Percentiles rank a stretch among this genome's conserved stretches.
phyloP scores from a whole-genome alignment of 2,797 vertebrate species.

The Sebastes melanostomus region DNA sequence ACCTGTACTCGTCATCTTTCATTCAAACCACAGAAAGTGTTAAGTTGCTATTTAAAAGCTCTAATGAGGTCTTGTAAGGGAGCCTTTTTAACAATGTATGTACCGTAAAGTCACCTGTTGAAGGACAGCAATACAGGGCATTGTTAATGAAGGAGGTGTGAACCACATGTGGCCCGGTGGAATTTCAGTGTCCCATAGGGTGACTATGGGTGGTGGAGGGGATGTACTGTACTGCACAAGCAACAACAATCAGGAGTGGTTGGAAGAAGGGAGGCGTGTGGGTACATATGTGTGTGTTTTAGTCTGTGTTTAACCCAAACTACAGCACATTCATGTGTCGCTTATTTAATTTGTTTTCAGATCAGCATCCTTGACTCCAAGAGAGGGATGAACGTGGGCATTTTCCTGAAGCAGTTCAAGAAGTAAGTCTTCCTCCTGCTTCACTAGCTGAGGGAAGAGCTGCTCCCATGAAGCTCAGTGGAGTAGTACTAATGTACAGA shows the following conservation, averaged over 20 bases:
- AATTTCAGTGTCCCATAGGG: constrained; percentile 51
- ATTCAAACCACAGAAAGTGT: constrained; percentile 13
- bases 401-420: constrained; percentile 99
- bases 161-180: constrained; percentile 35
- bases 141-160: constrained; percentile 45
- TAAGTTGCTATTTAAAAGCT: constrained; percentile 12
- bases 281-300: not conserved
- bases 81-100: constrained; percentile 34
- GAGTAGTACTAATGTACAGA: not conserved
- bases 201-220: not conserved
- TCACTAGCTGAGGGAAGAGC: not conserved
- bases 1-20: not conserved
- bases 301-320: not conserved
- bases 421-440: constrained; percentile 84
- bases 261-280: not conserved
- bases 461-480: not conserved
- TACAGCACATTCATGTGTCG: not conserved
- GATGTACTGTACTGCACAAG: not conserved
- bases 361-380: constrained; percentile 96
- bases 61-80: constrained; percentile 30
- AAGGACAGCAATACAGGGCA: not conserved
- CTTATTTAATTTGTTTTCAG: constrained; percentile 73
- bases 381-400: constrained; percentile 97
- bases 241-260: not conserved
- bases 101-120: constrained; percentile 37